Evolutionary conservation across 2,113 vertebrate species (phyloP).

Genomic region (Oreotrochilus melanogaster): DNA sequence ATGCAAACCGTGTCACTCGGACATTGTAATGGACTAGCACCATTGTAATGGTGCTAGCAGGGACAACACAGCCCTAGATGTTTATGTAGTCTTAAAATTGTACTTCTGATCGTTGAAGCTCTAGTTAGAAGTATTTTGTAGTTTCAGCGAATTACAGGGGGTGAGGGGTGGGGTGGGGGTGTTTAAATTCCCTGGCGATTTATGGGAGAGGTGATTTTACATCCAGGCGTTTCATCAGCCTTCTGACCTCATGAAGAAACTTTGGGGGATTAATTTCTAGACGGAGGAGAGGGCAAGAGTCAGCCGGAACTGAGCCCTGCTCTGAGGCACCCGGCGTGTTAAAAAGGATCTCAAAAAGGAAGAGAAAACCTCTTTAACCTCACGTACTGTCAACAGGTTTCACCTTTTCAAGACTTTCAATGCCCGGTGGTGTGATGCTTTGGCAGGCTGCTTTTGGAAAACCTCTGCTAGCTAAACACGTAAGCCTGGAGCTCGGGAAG

Average conservation of each 20-base stretch:
- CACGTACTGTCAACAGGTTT: slow-evolving; percentile 52
- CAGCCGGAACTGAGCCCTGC: neutral
- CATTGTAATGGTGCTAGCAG: neutral
- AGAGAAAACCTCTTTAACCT: neutral
- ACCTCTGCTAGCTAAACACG: neutral
- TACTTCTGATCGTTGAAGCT: neutral
- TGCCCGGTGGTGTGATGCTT: neutral
- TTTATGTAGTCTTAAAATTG: neutral
- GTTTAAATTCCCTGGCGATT: neutral
- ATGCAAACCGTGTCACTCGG: neutral
- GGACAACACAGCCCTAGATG: neutral
- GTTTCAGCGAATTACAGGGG: neutral
- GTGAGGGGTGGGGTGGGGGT: no score
- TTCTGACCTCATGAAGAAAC: slow-evolving; percentile 20
- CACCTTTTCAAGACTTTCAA: neutral
- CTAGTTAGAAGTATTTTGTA: neutral
- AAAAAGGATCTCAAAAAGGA: neutral
- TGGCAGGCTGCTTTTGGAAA: slow-evolving; percentile 3
- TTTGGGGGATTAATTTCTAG: slow-evolving; percentile 12
- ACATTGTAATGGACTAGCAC: neutral
- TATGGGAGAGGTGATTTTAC: neutral
- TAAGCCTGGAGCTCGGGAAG: neutral
- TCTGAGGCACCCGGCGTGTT: neutral
- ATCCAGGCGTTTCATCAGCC: neutral
- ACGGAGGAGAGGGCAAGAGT: neutral